These are phyloP conservation scores for Chrysotoxum bicinctum DNA, from an alignment of 2,888 invertebrate species.

Conservation along the genomic window DNA sequence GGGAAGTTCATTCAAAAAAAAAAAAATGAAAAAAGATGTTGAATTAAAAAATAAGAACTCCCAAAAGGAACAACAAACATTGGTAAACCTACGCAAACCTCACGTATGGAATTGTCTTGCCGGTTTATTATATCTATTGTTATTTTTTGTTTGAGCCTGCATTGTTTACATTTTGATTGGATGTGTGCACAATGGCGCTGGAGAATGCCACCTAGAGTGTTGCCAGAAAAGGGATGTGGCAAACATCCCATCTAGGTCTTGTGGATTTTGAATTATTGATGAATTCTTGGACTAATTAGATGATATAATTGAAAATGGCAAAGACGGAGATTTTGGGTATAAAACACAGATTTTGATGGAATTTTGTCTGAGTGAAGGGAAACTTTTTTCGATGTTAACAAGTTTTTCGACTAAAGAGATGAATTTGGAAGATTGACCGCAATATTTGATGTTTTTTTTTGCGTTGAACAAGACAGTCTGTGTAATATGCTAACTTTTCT, in stretches of 20 bases:
- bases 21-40: not conserved
- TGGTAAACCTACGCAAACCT: constrained; percentile 53
- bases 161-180: constrained; percentile 23
- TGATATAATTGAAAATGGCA: not conserved
- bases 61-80: constrained; percentile 49
- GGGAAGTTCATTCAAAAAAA: not conserved
- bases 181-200: constrained; percentile 15
- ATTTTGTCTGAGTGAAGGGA: no score
- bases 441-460: no score
- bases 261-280: constrained; percentile 20
- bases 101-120: constrained; percentile 48
- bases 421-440: no score
- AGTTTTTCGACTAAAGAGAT: no score
- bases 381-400: no score
- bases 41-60: not conserved
- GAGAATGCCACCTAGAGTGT: constrained; percentile 33
- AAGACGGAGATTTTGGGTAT: no score
- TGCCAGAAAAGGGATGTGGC: constrained; percentile 12
- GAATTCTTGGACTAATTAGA: constrained; percentile 20
- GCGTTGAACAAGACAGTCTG: no score
- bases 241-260: not conserved
- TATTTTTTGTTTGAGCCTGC: not conserved
- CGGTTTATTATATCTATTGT: constrained; percentile 15
- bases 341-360: no score
- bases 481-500: no score